Evolutionary conservation across 2,888 invertebrate genomes (phyloP), one percentile per base, ranked within the genome.

Genomic region (Dysmachus trigonus): DNA sequence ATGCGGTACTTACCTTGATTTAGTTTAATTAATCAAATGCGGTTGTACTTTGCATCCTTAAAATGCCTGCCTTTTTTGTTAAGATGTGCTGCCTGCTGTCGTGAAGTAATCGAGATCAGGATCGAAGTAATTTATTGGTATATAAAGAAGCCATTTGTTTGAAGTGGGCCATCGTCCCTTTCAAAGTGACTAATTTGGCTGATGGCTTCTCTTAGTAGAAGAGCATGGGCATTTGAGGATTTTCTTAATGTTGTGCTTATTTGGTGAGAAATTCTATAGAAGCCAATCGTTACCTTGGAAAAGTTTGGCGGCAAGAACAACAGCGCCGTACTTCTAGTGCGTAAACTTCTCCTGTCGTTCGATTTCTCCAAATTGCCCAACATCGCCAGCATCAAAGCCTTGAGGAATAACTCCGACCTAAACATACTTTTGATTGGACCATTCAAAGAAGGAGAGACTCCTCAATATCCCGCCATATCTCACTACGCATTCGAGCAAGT

Each of bases 371-470:
- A 79, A 79, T 79, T 47, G 79, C 79, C 47, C 27, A 79, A 31
- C 62, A 22, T 71, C 62, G 15, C 18, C 62, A 33, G 82, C 15
- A 62, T 35, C 82, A 71, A 71, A 47, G 62, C 71, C 82, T 82
- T 71, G 33, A 71, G 82, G 82, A 62, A 82, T 62, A 71, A 22
- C 82, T 33, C 35, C 35, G 35, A 31, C 35, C 33, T 15, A 73
- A 18, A 82, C 82, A 82, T 35, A 82, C 22, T 41, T 82, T 82
- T 82, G 82, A 82, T 82, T 62, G 41, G 41, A 22, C 62, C 35
- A 82, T 41, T 41, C 41, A 51, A 30, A 81, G 62, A 62, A 62
- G 47, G 30, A 35, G 38, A n/a, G 71, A 7, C n/a, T 82, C 13
- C 31, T 8, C 33, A 10, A 33, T 62, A 33, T 35, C 8, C 38